These are phyloP conservation scores for Caenorhabditis zanzibari DNA, from an alignment of 2,888 invertebrate genomes.

Conservation along the genomic window DNA sequence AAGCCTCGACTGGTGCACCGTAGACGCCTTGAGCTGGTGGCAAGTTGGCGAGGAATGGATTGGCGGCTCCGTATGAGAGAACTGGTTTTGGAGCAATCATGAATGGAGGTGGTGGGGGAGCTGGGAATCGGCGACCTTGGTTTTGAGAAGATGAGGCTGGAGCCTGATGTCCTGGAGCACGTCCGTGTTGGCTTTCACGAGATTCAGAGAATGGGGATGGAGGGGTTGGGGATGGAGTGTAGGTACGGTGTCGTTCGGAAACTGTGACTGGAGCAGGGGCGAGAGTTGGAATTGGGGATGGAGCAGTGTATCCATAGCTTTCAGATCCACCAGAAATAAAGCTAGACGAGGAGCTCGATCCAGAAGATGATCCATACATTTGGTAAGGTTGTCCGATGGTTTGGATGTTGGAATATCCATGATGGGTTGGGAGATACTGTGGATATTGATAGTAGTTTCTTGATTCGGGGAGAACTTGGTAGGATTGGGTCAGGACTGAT, in stretches of 20 bases:
- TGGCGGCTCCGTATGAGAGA: constrained; percentile 51
- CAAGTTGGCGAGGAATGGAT: constrained; percentile 57
- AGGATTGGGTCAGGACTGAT: constrained; percentile 44
- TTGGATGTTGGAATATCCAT: constrained; percentile 49
- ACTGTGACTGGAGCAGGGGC: constrained; percentile 19
- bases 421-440: constrained; percentile 48
- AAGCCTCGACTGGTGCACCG: constrained; percentile 49
- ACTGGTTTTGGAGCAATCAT: constrained; percentile 43
- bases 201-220: constrained; percentile 36
- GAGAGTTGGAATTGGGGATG: constrained; percentile 16
- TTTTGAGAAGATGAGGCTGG: constrained; percentile 7
- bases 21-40: constrained; percentile 53
- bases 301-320: constrained; percentile 19
- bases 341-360: constrained; percentile 17
- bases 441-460: constrained; percentile 52
- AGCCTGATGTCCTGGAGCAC: constrained; percentile 36
- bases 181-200: constrained; percentile 26
- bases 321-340: constrained; percentile 27
- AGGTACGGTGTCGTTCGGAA: constrained; percentile 20
- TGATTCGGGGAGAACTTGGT: constrained; percentile 44
- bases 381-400: constrained; percentile 49
- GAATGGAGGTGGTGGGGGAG: constrained; percentile 30
- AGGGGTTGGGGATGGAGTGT: constrained; percentile 32
- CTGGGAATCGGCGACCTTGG: constrained; percentile 22
- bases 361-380: constrained; percentile 41